Base-by-base conservation (phyloP, 1,140 invertebrate species). In the Temnothorax longispinosus region DNA sequence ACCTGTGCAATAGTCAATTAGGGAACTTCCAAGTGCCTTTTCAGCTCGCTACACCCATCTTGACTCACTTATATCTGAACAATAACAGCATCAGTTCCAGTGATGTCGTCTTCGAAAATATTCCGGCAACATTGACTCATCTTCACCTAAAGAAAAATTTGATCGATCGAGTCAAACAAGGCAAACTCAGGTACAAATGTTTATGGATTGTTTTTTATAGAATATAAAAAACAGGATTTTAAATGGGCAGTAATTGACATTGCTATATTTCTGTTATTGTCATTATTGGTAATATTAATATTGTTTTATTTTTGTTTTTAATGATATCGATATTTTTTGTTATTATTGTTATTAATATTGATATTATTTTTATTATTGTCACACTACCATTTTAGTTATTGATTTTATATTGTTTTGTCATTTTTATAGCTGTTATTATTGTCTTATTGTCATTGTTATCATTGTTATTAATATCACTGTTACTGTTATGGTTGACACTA, bases 121-220 rank as follows among this genome's bases (percentile, higher is more conserved):
- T 93, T 11, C 94, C 94, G 0, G 4, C 62, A 8, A 92, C 88
- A 0, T 56, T 95, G n/a, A 88, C 86, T 6, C 76, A 92, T 10
- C 87, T 95, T 8, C 75, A 93, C 35, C 32, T 95, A 4, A 91
- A 94, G 32, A 91, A 92, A 1, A 95, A 95, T 58, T 35, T 21
- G 15, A 94, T 95, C 7, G 21, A 71, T 6, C 60, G 54, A 11
- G 69, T 94, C 1, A 18, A 58, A n/a, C 38, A 32, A 2, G n/a
- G 15, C 0, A 82, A 82, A 60, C 67, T 74, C 18, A 82, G 67
- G 80, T 82, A 82, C 1, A 32, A 35, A 72, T 32, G 5, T 60
- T 80, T 80, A 54, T 80, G 15, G 35, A 58, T 44, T 56, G 5
- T 7, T 52, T 38, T 27, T 10, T 52, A 27, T 27, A 27, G 27